Evolutionary conservation across 2,888 invertebrate species (phyloP), one percentile per base, ranked within the genome.

Genomic region (Dascillus cervinus): DNA sequence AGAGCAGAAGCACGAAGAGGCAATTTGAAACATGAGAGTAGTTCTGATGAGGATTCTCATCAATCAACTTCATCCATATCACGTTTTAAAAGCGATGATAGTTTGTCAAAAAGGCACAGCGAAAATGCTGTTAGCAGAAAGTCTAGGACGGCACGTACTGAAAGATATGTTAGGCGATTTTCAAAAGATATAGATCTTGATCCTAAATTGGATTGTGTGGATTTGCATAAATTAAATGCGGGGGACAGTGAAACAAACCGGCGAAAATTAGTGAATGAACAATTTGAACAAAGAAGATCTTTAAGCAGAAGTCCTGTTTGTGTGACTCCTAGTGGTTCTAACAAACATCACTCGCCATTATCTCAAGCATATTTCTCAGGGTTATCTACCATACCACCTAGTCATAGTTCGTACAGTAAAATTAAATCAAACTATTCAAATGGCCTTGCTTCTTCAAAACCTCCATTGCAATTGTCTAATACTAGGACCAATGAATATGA

Each of bases 141-240:
- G 50, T 77, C 82, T 13, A 69, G 86, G 32, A 74, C 78, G 12
- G 85, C 86, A 1, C 71, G 88, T 48, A 87, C 85, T 29, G 87
- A 88, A 57, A 71, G 87, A 31, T 85, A 86, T 53, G 77, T 82
- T 32, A 82, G 82, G 53, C 71, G 87, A 31, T 62, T 84, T 44
- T 82, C 81, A 8, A 71, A 77, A 34, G 83, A 82, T 19, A 80
- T 80, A 52, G 65, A 67, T 37, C 69, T 69, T 51, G 76, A 76
- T 38, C 56, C 55, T 2, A 48, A 51, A 15, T 49, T 52, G 24
- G 52, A 52, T 33, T 32, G n/a, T n/a, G n/a, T n/a, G n/a, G n/a
- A n/a, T n/a, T n/a, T n/a, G n/a, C n/a, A n/a, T n/a, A n/a, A n/a
- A n/a, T n/a, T n/a, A n/a, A n/a, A n/a, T n/a, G n/a, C n/a, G n/a